Percentiles rank a stretch among this genome's conserved stretches.
Evolutionary conservation across 2,888 invertebrate genomes (phyloP).

Genomic region (Pseudoips prasinana): DNA sequence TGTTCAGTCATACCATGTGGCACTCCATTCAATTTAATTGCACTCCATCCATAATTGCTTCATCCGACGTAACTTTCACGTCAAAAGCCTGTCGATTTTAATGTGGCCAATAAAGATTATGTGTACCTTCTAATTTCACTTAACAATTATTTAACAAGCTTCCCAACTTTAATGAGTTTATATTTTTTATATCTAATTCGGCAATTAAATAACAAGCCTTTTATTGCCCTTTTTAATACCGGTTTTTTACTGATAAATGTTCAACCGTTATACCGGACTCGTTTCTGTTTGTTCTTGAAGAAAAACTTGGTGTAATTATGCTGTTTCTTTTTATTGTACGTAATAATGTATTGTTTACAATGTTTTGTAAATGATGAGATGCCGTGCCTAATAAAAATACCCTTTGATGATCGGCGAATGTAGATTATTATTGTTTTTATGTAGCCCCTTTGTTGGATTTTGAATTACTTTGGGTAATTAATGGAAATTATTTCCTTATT

Average conservation of each 20-base stretch:
- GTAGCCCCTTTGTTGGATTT: too few species aligned
- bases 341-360: constrained; percentile 27
- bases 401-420: constrained; percentile 16
- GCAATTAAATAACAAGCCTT: constrained; percentile 36
- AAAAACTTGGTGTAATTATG: constrained; percentile 26
- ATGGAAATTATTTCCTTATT: too few species aligned
- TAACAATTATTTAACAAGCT: constrained; percentile 53
- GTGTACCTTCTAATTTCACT: constrained; percentile 50
- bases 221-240: constrained; percentile 12
- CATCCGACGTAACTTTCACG: constrained; percentile 66
- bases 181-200: constrained; percentile 38
- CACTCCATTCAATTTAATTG: constrained; percentile 74
- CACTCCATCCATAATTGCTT: constrained; percentile 71
- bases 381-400: constrained; percentile 18
- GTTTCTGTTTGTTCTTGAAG: constrained; percentile 12
- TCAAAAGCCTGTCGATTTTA: constrained; percentile 66
- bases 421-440: constrained; percentile 12
- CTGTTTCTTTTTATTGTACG: constrained; percentile 25
- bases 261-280: constrained; percentile 6
- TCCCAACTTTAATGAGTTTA: constrained; percentile 43
- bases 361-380: constrained; percentile 10
- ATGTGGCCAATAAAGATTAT: constrained; percentile 67
- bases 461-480: too few species aligned
- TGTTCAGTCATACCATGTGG: constrained; percentile 62
- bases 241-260: constrained; percentile 16